phyloP scores from a whole-genome alignment of 2,797 vertebrate genomes.

The Uromys caudimaculatus region DNA sequence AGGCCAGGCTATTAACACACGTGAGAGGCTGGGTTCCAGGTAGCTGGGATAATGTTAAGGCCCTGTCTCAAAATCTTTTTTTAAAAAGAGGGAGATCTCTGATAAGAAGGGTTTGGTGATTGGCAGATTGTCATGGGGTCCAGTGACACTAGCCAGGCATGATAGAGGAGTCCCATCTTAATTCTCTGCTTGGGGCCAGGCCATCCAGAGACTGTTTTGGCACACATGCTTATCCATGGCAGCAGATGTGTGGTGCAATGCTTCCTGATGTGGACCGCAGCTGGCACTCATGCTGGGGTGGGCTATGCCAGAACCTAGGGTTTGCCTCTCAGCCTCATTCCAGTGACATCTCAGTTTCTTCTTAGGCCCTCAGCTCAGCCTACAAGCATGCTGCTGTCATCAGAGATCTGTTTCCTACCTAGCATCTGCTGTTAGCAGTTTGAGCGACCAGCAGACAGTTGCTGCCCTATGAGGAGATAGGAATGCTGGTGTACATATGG shows the following conservation, averaged over 20 bases:
- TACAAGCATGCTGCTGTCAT: fast-evolving
- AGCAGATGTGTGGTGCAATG: fast-evolving
- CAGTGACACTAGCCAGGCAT: background rate
- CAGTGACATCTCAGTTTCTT: background rate
- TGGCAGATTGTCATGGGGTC: background rate
- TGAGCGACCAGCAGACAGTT: fast-evolving
- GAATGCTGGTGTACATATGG: fast-evolving
- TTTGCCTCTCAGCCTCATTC: background rate
- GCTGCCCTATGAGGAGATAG: background rate
- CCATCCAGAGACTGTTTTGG: background rate
- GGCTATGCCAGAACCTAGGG: background rate
- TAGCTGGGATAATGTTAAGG: background rate
- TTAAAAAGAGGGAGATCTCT: background rate
- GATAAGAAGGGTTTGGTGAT: background rate
- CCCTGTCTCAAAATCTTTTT: background rate
- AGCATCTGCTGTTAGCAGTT: background rate
- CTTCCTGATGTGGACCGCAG: too few relatives aligned
- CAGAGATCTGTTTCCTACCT: fast-evolving
- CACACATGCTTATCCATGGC: fast-evolving
- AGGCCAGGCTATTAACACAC: background rate
- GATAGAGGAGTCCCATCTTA: background rate
- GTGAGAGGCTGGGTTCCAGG: background rate
- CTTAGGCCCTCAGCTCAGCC: background rate
- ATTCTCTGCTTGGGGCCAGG: background rate
- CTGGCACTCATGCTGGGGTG: background rate